A percentile compares a stretch with the other conserved stretches of the same genome.
These are phyloP conservation scores for Chinchilla lanigera DNA, from an alignment of 2,113 vertebrate genomes.

Conservation along the genomic window DNA sequence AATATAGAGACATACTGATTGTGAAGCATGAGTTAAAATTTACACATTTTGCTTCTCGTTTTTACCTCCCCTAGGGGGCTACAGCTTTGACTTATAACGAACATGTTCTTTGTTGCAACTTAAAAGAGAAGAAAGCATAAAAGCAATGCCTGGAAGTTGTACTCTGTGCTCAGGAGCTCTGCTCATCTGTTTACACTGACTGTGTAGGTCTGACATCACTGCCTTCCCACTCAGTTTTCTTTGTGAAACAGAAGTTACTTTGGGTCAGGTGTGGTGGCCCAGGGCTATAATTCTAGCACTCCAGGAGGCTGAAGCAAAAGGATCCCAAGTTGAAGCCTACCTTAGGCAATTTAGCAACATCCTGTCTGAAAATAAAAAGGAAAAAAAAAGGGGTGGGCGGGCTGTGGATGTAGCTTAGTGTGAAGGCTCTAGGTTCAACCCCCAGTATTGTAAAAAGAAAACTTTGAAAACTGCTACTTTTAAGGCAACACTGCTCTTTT, in stretches of 20 bases:
- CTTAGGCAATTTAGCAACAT: neutral
- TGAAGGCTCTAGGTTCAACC: neutral
- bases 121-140: neutral
- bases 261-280: neutral
- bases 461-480: neutral
- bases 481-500: neutral
- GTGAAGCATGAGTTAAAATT: neutral
- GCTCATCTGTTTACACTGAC: neutral
- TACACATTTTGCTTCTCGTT: neutral
- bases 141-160: neutral
- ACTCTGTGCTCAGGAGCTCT: neutral
- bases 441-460: neutral
- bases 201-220: neutral
- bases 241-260: constrained; percentile 19
- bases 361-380: neutral
- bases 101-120: neutral
- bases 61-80: neutral
- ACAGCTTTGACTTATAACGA: neutral
- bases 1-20: neutral
- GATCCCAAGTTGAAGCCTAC: neutral
- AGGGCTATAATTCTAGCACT: neutral
- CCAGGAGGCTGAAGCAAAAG: neutral
- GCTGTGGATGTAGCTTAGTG: neutral
- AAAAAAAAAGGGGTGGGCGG: no score
- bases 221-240: neutral